Evolutionary conservation across 53 echinoderm and acorn worm genomes (phyloP).

Genomic region (Actinopyga echinites): DNA sequence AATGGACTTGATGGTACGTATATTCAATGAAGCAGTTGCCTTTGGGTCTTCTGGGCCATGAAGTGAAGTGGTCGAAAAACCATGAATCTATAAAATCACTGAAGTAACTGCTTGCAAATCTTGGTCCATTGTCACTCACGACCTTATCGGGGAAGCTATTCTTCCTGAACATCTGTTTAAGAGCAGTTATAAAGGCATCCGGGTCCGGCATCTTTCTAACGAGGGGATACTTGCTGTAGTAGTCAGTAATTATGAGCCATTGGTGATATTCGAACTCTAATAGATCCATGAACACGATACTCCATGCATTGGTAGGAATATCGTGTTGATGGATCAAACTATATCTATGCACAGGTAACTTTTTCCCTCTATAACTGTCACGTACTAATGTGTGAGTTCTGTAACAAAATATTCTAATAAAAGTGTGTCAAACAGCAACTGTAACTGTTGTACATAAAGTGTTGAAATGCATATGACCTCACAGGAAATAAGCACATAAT

Average conservation of each 20-base stretch:
- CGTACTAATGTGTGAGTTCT: too few relatives aligned
- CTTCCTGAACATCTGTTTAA: slow-evolving; percentile 43
- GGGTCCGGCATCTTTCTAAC: slow-evolving; percentile 14
- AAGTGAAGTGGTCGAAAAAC: slow-evolving; percentile 44
- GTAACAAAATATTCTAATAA: too few relatives aligned
- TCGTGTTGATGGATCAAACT: slow-evolving; percentile 47
- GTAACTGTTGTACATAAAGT: too few relatives aligned
- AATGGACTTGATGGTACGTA: slow-evolving; percentile 37
- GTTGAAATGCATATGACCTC: too few relatives aligned
- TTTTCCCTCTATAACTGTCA: too few relatives aligned
- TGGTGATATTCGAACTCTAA: slow-evolving; percentile 33
- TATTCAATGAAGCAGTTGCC: slow-evolving; percentile 51
- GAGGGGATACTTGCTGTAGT: slow-evolving; percentile 55
- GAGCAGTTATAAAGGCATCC: slow-evolving; percentile 21
- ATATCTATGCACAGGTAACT: slow-evolving; percentile 17
- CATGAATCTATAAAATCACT: slow-evolving; percentile 15
- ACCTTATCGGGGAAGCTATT: slow-evolving; percentile 24
- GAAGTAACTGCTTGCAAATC: slow-evolving; percentile 37
- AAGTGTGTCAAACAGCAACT: too few relatives aligned
- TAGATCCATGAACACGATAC: slow-evolving; percentile 11
- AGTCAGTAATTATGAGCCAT: slow-evolving; percentile 50
- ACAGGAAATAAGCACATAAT: too few relatives aligned
- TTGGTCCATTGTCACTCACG: slow-evolving; percentile 44
- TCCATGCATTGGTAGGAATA: slow-evolving; percentile 45
- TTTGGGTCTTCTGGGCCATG: slow-evolving; percentile 37